Base-by-base conservation (phyloP, 2,888 invertebrate species). In the Caenorhabditis japonica region DNA sequence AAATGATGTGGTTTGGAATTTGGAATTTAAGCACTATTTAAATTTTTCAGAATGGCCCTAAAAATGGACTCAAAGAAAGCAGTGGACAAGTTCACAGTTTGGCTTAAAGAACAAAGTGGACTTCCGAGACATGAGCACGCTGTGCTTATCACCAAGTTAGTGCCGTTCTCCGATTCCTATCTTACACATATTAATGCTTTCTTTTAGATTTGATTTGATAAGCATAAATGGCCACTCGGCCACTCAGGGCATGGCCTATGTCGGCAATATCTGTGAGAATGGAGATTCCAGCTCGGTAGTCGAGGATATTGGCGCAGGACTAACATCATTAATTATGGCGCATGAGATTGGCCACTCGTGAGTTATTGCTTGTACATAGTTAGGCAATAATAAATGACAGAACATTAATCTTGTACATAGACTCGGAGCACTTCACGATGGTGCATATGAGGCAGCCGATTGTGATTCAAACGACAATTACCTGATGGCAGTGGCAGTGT, bases 191-290 rank as follows among this genome's bases (percentile, higher is more conserved):
- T 30, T 30, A 30, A 30, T 5, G 13, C 15, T 8, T 33, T 19
- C 17, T 44, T 62, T n/a, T 23, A 84, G 83, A 55, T 77, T 82
- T 41, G 85, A 85, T 51, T 64, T 85, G 19, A 47, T 85, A 4
- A 79, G 84, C 3, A 71, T 75, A 12, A 61, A 69, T 12, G 84
- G 83, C 15, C 82, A 84, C 43, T 80, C 82, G 17, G 76, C 85
- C 4, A 86, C 86, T 1, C 86, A 86, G 61, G 87, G 87, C 56
- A 85, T 87, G 81, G 87, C 85, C 0, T 87, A 86, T 46, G 84
- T 87, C n/a, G 77, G 82, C 12, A 77, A 82, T 27, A 83, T 87
- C 47, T 87, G 87, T 53, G 62, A 71, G 36, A 51, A 60, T 34
- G 82, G 79, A 8, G 84, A 86, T 17, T 84, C 86, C 0, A 77